Base-by-base conservation (phyloP, 1,140 invertebrate species). In the Procambarus clarkii region DNA sequence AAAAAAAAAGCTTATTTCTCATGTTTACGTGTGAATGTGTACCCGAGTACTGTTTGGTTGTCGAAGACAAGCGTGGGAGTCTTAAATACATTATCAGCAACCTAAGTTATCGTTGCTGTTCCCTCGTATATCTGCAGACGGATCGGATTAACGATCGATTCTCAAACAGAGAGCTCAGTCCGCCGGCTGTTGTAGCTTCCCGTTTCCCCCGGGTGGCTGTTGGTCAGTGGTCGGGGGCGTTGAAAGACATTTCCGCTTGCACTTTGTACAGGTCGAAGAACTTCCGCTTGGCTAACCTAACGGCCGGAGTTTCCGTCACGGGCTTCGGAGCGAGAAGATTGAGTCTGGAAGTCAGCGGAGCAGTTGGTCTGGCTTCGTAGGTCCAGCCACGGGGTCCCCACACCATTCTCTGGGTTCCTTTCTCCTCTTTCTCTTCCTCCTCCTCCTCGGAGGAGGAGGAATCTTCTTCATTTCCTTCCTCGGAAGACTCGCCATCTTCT, bases 171-270 rank as follows among this genome's bases (percentile, higher is more conserved):
- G 34, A 34, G 34, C 34, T 34, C 34, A 34, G 34, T 34, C 34
- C 34, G 34, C 34, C 34, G 34, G 34, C 34, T 34, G 34, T 34
- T 34, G 24, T 74, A n/a, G 7, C 69, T 34, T 5, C 69, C 34
- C 34, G 34, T 34, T 34, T 34, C 34, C 34, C 34, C 34, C 34
- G 34, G 69, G 24, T 21, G 24, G 5, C 69, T 45, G 58, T 83
- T 34, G 24, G 81, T 88, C 79, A 81, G 60, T 88, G 58, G 87
- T 88, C 87, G 60, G 87, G 87, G 15, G 87, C 87, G 79, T 69
- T 82, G 60, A 48, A 50, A 18, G 87, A 69, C 34, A 88, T 58
- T 44, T 81, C 87, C 0, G 87, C 87, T 45, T 88, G 87, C 15
- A 46, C 45, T 34, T 88, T 88, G n/a, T 88, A 88, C 0, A 82